Percentiles rank a stretch among this genome's conserved stretches.
phyloP scores from a whole-genome alignment of 1,140 invertebrate genomes.

The Hypsibius dujardini region DNA sequence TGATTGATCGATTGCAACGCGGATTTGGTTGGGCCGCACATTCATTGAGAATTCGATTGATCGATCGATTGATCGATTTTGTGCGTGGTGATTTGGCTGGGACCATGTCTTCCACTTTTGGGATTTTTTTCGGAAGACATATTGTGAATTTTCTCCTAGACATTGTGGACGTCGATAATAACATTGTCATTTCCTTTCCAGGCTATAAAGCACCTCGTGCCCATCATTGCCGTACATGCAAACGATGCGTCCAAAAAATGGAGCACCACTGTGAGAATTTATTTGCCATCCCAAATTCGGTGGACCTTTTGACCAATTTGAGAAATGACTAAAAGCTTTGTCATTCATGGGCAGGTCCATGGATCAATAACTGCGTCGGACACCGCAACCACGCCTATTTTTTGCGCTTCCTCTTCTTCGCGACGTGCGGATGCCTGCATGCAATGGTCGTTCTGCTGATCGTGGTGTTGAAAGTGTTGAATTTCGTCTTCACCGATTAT shows the following conservation, averaged over 20 bases:
- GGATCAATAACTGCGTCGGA: slow-evolving; percentile 79
- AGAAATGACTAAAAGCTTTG: not conserved
- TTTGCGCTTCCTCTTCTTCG: slow-evolving; percentile 65
- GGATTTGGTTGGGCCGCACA: not conserved
- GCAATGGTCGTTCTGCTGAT: slow-evolving; percentile 54
- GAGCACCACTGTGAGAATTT: slow-evolving; percentile 47
- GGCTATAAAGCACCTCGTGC: slow-evolving; percentile 79
- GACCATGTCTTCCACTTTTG: too few relatives aligned
- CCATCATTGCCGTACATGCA: slow-evolving; percentile 92
- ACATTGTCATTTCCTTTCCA: not conserved
- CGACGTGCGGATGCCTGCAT: slow-evolving; percentile 69
- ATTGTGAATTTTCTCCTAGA: not conserved
- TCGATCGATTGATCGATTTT: too few relatives aligned
- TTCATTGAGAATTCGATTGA: not conserved
- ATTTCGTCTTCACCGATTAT: slow-evolving; percentile 30
- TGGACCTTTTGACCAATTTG: not conserved
- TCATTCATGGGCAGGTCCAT: slow-evolving; percentile 47
- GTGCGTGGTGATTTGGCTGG: too few relatives aligned
- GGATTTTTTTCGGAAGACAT: not conserved
- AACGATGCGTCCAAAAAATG: slow-evolving; percentile 81
- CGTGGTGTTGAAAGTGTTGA: slow-evolving; percentile 56
- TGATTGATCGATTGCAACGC: not conserved
- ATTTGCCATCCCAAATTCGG: slow-evolving; percentile 24
- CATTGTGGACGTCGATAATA: not conserved
- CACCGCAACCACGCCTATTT: slow-evolving; percentile 79